These are phyloP conservation scores for Perizoma affinitatum DNA, from an alignment of 2,888 invertebrate genomes.

Conservation along the genomic window DNA sequence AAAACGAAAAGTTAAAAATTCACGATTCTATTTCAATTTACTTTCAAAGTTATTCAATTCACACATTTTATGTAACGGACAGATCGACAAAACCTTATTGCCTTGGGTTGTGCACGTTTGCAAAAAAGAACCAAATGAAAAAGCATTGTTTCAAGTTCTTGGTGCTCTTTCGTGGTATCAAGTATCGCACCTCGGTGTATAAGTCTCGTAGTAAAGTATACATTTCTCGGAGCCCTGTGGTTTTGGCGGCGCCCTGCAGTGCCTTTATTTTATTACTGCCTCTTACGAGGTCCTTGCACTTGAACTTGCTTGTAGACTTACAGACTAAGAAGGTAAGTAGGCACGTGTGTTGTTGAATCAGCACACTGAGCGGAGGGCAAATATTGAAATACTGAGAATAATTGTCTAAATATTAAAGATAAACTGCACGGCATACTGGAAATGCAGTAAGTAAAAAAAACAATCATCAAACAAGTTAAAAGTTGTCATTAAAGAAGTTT, in stretches of 20 bases:
- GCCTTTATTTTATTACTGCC: conserved; percentile 67
- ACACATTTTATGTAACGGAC: conserved; percentile 11
- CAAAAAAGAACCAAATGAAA: conserved; percentile 43
- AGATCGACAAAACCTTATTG: conserved; percentile 12
- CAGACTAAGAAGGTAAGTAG: conserved; percentile 2
- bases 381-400: conserved; percentile 12
- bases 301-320: conserved; percentile 43
- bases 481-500: neutral
- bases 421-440: too few relatives aligned
- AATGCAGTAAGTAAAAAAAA: too few relatives aligned
- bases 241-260: conserved; percentile 58
- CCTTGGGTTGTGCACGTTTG: conserved; percentile 15
- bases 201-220: conserved; percentile 42
- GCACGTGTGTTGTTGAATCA: conserved; percentile 2
- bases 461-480: too few relatives aligned
- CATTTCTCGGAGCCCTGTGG: conserved; percentile 53
- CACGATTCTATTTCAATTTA: conserved; percentile 30
- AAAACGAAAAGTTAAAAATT: conserved; percentile 21
- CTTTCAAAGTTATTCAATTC: conserved; percentile 15
- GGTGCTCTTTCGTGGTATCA: conserved; percentile 46
- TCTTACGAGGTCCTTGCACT: conserved; percentile 68
- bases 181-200: conserved; percentile 49
- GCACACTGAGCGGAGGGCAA: conserved; percentile 2
- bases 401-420: neutral
- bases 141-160: conserved; percentile 48